Evolutionary conservation across 2,113 vertebrate genomes (phyloP), one percentile per base, ranked within the genome.

Genomic region (Pimephales promelas): DNA sequence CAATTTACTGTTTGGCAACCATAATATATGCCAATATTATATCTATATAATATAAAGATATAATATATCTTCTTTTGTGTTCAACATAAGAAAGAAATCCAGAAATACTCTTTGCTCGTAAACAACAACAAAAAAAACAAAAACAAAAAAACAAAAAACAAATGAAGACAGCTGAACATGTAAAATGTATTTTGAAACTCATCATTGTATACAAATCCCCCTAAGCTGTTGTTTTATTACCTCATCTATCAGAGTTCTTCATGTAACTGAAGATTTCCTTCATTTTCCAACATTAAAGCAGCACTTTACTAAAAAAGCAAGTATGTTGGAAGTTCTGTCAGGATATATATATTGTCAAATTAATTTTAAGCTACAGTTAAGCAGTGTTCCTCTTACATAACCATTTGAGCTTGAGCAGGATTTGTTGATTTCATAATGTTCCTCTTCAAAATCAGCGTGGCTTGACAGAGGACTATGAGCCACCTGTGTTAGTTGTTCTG

Each of bases 401-500:
- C 49, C 9, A 13, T 57, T 77, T 77, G 68, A 49, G 68, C 70
- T 72, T 56, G 24, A 4, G 72, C 49, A 52, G 82, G 61, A 86
- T 87, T 87, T 82, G 70, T 36, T 26, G n/a, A 71, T 86, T 74
- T 86, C 66, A 31, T 86, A 80, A 86, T 64, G 40, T 20, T 59
- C 57, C 68, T 47, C 76, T 83, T 81, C 66, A 61, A 86, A 78
- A 61, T 61, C 68, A 59, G 5, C 70, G 34, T 62, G 26, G 22
- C 56, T 36, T 22, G 52, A 82, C n/a, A 56, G 45, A 71, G 24
- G 64, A 81, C 10, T 13, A 57, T 61, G 28, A 68, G 24, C 28
- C 10, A 9, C 49, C 64, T 18, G 5, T 28, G 13, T 59, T 84
- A 1, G 22, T 40, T 40, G 40, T 40, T 9, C 40, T 10, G 40